Evolutionary conservation across 2,113 vertebrate genomes (phyloP).

Genomic region (Trochalopteron elliotii): DNA sequence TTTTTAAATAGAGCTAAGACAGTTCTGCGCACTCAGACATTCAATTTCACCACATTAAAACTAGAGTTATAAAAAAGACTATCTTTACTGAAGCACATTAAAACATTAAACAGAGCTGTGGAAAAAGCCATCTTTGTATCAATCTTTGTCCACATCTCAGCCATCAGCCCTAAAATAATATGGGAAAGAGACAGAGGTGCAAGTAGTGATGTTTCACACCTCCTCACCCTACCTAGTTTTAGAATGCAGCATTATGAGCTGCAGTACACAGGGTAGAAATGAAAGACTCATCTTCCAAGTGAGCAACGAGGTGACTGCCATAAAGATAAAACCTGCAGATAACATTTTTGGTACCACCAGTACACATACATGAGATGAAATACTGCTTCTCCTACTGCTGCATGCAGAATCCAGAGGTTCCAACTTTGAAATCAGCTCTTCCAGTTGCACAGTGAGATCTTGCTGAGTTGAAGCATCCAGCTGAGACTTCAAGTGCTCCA

Average conservation of each 20-base stretch:
- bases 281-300: background rate
- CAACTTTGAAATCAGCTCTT: conserved; percentile 86
- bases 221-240: background rate
- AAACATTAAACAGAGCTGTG: background rate
- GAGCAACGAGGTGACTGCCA: accelerated
- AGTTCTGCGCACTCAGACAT: background rate
- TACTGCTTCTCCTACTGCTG: conserved; percentile 96
- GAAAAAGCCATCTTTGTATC: background rate
- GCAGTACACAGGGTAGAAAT: background rate
- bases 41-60: background rate
- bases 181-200: background rate
- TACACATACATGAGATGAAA: conserved; percentile 91
- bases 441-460: conserved; percentile 82
- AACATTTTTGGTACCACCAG: background rate
- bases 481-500: conserved; percentile 90
- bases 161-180: background rate
- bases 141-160: background rate
- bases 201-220: background rate
- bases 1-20: background rate
- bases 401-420: conserved; percentile 92
- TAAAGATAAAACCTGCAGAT: background rate
- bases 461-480: conserved; percentile 77
- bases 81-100: background rate
- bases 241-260: background rate
- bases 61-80: background rate